Evolutionary conservation across 2,113 vertebrate species (phyloP), one percentile per base, ranked within the genome.

Genomic region (Eretmochelys imbricata): DNA sequence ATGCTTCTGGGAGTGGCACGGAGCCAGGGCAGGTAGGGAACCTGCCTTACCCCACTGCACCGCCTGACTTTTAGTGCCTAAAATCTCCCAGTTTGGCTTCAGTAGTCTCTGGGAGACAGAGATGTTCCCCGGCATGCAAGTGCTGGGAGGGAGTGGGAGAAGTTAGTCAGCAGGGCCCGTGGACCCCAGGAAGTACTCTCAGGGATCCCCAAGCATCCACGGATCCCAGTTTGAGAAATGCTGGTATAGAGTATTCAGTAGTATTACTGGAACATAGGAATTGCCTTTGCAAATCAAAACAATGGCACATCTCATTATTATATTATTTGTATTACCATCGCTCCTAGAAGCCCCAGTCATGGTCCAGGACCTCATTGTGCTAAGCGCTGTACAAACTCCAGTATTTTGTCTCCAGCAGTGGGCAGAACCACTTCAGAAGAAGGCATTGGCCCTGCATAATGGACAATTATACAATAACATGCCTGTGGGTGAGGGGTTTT

Each of bases 401-500:
- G 13, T 0, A 0, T 89, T 96, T 83, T 88, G 12, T 9, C 19
- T 89, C 69, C 10, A 27, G n/a, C 88, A 11, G 19, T 38, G 50
- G 62, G 13, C 27, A 88, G 88, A 50, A 78, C 3, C 16, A 57
- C 17, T 17, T 54, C 22, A 76, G 69, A 50, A 87, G 31, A 84
- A 1, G 0, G 0, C 1, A 85, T 49, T 2, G 57, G 8, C 55
- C 87, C 81, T 20, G 3, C 14, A 65, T 22, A 10, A 4, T 0
- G 1, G 55, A 11, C 3, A 50, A 72, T 88, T 8, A 27, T 0
- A 1, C 2, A 53, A 20, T 29, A 42, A 38, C 19, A 72, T 72
- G 9, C n/a, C 8, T 20, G 1, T 46, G 24, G 14, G n/a, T 46
- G 46, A 50, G 29, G 8, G 42, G 2, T 42, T 75, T 82, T 48